phyloP scores from a whole-genome alignment of 2,888 invertebrate species.

The Bimastos eiseni region DNA sequence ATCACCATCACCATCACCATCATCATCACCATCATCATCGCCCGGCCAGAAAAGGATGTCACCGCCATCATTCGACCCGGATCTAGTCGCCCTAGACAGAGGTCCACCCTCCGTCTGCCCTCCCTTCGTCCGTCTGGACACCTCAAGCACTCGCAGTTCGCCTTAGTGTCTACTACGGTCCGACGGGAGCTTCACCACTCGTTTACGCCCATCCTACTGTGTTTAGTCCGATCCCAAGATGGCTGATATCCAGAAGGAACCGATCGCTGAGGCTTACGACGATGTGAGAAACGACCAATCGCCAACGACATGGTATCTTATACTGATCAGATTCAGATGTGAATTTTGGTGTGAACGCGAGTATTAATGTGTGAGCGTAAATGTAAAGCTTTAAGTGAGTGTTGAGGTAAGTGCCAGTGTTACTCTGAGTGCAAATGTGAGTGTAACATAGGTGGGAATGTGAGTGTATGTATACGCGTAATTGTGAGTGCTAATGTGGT shows the following conservation, averaged over 20 bases:
- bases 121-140: neutral
- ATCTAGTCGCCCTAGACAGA: neutral
- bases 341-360: neutral
- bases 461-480: too few relatives aligned
- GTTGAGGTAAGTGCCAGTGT: neutral
- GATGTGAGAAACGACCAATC: slow-evolving; percentile 38
- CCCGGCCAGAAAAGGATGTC: neutral
- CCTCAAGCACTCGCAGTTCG: neutral
- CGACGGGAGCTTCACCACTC: neutral
- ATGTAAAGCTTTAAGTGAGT: too few relatives aligned
- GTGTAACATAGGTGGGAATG: too few relatives aligned
- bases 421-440: too few relatives aligned
- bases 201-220: neutral
- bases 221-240: neutral
- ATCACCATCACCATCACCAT: neutral
- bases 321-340: neutral
- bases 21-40: neutral
- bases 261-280: slow-evolving; percentile 36
- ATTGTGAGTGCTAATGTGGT: too few relatives aligned
- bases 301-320: slow-evolving; percentile 38
- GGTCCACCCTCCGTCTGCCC: too few relatives aligned
- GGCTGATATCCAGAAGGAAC: slow-evolving; percentile 37
- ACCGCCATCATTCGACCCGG: neutral
- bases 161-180: neutral
- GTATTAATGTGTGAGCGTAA: neutral